Percentiles rank a stretch among this genome's conserved stretches.
Conservation (phyloP, 1,140 invertebrate genomes). For the Aphelinus certus region DNA sequence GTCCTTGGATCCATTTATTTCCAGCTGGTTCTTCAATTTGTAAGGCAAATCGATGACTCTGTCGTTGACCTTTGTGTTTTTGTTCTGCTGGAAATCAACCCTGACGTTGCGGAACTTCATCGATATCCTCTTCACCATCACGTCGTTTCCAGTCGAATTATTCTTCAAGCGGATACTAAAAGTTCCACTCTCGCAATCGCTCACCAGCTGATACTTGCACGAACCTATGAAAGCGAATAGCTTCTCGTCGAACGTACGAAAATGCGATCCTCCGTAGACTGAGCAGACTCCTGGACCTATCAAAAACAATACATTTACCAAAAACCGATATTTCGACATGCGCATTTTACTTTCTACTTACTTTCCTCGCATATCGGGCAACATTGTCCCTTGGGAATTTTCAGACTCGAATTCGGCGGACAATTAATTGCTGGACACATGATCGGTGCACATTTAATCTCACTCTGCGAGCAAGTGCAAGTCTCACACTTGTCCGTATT, state of each 20-base stretch:
- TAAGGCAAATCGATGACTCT: constrained; percentile 77
- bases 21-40: constrained; percentile 61
- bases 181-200: constrained; percentile 80
- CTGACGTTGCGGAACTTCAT: constrained; percentile 77
- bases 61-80: constrained; percentile 87
- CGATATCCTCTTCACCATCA: constrained; percentile 87
- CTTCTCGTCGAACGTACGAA: constrained; percentile 92
- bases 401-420: constrained; percentile 75
- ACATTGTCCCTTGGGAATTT: constrained; percentile 79
- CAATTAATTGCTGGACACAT: constrained; percentile 76
- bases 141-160: constrained; percentile 80
- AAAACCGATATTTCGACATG: constrained; percentile 12
- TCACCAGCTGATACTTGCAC: constrained; percentile 87
- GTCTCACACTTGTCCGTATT: constrained; percentile 85
- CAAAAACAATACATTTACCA: constrained; percentile 50
- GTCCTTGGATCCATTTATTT: constrained; percentile 71
- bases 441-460: constrained; percentile 80
- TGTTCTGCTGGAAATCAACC: constrained; percentile 86
- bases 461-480: constrained; percentile 81
- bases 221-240: constrained; percentile 91
- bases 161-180: constrained; percentile 91
- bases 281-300: constrained; percentile 85
- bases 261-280: constrained; percentile 92
- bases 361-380: constrained; percentile 87
- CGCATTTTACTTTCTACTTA: constrained; percentile 51